Percentiles rank a stretch among this genome's conserved stretches.
Conservation (phyloP, 2,113 vertebrate species). For the Poeciliopsis prolifica region DNA sequence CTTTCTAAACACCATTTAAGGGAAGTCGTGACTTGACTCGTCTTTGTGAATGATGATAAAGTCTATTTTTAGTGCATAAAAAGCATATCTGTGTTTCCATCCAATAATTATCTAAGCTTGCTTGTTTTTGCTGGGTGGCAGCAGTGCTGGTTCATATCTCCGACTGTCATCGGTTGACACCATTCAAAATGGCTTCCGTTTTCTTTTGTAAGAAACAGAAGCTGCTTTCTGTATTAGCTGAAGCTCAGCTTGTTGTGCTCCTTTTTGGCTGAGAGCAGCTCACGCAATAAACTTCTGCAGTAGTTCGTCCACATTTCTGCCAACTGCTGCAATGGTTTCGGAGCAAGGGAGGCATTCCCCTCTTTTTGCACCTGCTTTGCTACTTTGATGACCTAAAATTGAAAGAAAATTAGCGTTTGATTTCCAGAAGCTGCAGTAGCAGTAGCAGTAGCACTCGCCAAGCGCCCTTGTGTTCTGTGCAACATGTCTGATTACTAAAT, state of each 20-base stretch:
- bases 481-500: slow-evolving; percentile 38
- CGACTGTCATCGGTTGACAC: no score
- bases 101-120: no score
- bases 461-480: slow-evolving; percentile 12
- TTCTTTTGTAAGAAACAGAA: slow-evolving; percentile 1
- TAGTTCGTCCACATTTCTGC: slow-evolving; percentile 33
- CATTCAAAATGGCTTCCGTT: no score
- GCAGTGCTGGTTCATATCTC: no score
- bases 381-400: slow-evolving; percentile 25
- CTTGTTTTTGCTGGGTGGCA: no score
- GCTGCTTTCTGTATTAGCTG: slow-evolving; percentile 4
- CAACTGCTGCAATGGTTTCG: slow-evolving; percentile 10
- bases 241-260: slow-evolving; percentile 36
- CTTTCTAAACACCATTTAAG: no score
- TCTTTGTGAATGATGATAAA: neutral
- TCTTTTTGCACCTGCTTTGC: slow-evolving; percentile 14
- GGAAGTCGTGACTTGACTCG: no score
- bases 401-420: slow-evolving; percentile 38
- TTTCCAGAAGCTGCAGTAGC: slow-evolving; percentile 11
- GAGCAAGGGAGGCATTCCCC: slow-evolving; percentile 19
- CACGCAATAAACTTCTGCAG: slow-evolving; percentile 21
- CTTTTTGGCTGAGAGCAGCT: neutral
- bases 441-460: slow-evolving; percentile 9
- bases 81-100: neutral
- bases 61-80: neutral